Conservation (phyloP, 2,888 invertebrate species). For the Maniola hyperantus region DNA sequence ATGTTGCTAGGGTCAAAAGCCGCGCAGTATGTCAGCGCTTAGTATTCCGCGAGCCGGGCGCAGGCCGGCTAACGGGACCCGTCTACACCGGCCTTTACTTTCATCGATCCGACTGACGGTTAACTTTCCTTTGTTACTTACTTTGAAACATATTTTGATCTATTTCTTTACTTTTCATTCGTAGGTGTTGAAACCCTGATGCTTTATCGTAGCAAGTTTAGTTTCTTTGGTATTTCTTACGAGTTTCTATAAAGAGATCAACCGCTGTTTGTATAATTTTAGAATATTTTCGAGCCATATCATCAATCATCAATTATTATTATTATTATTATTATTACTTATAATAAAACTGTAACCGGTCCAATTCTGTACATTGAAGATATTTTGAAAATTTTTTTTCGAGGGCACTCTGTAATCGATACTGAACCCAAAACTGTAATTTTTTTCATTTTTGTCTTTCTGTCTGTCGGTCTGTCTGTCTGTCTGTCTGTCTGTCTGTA, state of each 20-base stretch:
- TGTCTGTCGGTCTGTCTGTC: too few relatives aligned
- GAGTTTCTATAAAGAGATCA: neutral
- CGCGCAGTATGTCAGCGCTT: slow-evolving; percentile 82
- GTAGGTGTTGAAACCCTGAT: slow-evolving; percentile 11
- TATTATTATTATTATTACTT: too few relatives aligned
- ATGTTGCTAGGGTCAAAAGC: slow-evolving; percentile 81
- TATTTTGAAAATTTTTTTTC: too few relatives aligned
- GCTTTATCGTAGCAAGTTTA: slow-evolving; percentile 9
- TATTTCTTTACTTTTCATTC: slow-evolving; percentile 41
- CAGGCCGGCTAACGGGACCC: slow-evolving; percentile 78
- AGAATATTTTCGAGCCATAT: neutral
- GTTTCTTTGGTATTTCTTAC: slow-evolving; percentile 11
- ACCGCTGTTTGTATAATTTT: neutral
- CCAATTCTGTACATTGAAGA: too few relatives aligned
- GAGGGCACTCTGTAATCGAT: too few relatives aligned
- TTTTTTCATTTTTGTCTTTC: too few relatives aligned
- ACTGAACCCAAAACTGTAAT: too few relatives aligned
- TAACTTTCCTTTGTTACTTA: slow-evolving; percentile 82
- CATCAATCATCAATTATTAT: neutral
- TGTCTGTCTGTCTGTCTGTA: too few relatives aligned
- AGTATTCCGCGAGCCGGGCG: slow-evolving; percentile 78
- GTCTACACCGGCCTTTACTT: slow-evolving; percentile 80
- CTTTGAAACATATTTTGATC: slow-evolving; percentile 53
- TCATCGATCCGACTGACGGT: slow-evolving; percentile 79
- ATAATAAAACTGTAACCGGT: too few relatives aligned